phyloP scores from a whole-genome alignment of 1,140 invertebrate genomes.

The Drosophila burlai region DNA sequence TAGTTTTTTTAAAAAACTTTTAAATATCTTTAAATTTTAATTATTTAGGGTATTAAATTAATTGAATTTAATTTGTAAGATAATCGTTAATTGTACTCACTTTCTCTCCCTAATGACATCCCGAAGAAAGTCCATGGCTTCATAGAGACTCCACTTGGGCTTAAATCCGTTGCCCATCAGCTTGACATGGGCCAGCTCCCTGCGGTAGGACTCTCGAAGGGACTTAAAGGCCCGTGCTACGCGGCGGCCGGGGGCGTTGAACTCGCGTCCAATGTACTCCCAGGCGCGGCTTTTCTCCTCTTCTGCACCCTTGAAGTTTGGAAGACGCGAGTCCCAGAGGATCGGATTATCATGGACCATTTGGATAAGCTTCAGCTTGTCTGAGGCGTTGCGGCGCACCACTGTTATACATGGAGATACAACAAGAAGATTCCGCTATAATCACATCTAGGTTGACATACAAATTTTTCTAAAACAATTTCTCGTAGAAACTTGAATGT shows the following conservation, averaged over 20 bases:
- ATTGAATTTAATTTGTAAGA: no score
- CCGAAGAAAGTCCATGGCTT: conserved; percentile 79
- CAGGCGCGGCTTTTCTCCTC: conserved; percentile 83
- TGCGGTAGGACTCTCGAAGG: conserved; percentile 80
- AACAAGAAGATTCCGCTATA: conserved; percentile 2
- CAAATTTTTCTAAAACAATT: neutral
- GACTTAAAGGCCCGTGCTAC: conserved; percentile 82
- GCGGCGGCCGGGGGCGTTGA: conserved; percentile 79
- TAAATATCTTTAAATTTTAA: no score
- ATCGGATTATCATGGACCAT: conserved; percentile 84
- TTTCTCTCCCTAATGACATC: conserved; percentile 82
- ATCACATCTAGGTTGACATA: neutral
- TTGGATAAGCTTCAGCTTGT: conserved; percentile 81
- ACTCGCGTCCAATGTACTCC: conserved; percentile 80
- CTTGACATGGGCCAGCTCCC: conserved; percentile 79
- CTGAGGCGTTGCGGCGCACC: conserved; percentile 80
- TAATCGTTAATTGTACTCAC: conserved; percentile 55
- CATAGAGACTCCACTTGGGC: conserved; percentile 81
- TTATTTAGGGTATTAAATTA: no score
- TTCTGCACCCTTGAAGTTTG: conserved; percentile 84
- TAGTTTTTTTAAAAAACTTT: no score
- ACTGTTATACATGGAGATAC: conserved; percentile 40
- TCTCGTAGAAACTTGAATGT: neutral
- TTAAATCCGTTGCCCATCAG: conserved; percentile 81
- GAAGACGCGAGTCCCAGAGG: conserved; percentile 80